Conservation (phyloP, 2,888 invertebrate species). For the Embidobia sp. region DNA sequence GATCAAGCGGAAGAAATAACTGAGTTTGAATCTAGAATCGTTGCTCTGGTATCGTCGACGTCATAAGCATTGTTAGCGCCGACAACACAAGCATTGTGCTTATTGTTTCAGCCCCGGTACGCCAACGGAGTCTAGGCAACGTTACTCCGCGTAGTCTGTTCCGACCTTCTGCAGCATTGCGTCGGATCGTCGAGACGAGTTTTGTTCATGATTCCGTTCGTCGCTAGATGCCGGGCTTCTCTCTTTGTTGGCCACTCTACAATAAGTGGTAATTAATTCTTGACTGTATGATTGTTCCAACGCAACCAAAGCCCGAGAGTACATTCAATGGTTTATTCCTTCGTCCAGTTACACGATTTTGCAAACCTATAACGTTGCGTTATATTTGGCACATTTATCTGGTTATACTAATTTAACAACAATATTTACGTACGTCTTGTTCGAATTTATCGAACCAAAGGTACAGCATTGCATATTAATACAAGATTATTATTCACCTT, state of each 20-base stretch:
- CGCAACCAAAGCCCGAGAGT: conserved; percentile 56
- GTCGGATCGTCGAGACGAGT: conserved; percentile 60
- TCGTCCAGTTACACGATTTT: conserved; percentile 56
- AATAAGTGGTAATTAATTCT: conserved; percentile 79
- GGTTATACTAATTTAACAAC: background rate
- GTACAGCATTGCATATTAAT: no score
- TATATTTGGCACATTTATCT: conserved; percentile 14
- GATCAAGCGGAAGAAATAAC: conserved; percentile 56
- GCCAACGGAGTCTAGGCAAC: conserved; percentile 61
- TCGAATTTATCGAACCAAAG: no score
- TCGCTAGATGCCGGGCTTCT: conserved; percentile 72
- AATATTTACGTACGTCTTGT: no score
- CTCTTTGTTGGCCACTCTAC: conserved; percentile 73
- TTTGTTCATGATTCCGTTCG: conserved; percentile 68
- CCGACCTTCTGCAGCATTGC: conserved; percentile 58
- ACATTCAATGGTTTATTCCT: conserved; percentile 55
- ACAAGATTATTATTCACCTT: no score
- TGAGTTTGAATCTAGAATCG: conserved; percentile 66
- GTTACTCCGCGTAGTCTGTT: conserved; percentile 63
- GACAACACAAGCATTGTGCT: conserved; percentile 63
- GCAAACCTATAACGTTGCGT: conserved; percentile 13
- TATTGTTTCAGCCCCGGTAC: conserved; percentile 62
- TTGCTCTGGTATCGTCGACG: conserved; percentile 65
- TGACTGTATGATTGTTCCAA: conserved; percentile 72
- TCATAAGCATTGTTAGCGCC: conserved; percentile 67